Base-by-base conservation (phyloP, 2,113 vertebrate species). In the Plotosus lineatus region DNA sequence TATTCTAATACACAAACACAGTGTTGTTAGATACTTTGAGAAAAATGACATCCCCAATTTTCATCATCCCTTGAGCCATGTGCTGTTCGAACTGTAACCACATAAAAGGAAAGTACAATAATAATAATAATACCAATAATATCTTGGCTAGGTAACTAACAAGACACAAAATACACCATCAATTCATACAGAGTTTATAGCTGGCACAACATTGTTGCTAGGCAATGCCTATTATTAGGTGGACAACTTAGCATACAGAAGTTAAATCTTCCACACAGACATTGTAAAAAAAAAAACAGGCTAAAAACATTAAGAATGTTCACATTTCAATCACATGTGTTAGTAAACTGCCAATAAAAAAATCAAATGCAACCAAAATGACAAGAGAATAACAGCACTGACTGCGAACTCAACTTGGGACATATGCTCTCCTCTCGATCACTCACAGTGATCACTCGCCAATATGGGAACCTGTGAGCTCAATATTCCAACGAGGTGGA, bases 1-100 rank as follows among this genome's bases (percentile, higher is more conserved):
- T 69, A 79, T n/a, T 26, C 38, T 28, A 69, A 69, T 60, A 50
- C 55, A 76, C n/a, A 60, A 4, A 26, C 1, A 56, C n/a, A 73
- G 10, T 42, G 51, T 3, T 75, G 50, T 75, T 3, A 40, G 19
- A 56, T 75, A 68, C 61, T 65, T 72, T 17, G 40, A 28, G 42
- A 8, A 48, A 12, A 44, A 26, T 76, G 60, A 61, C 55, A 76
- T 60, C 26, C 26, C 19, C 8, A 33, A 42, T 48, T 77, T 44
- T 48, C 26, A 48, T 48, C 10, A 48, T 6, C 36, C 2, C 33
- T 31, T 51, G 58, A 38, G 9, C 75, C 48, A 26, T 17, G 33
- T 53, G 38, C n/a, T n/a, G n/a, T n/a, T n/a, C n/a, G n/a, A n/a
- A 12, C 6, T 6, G 63, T 42, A 66, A 36, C 36, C 61, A 61